Conservation (phyloP, 2,113 vertebrate genomes). For the Calidris pugnax region DNA sequence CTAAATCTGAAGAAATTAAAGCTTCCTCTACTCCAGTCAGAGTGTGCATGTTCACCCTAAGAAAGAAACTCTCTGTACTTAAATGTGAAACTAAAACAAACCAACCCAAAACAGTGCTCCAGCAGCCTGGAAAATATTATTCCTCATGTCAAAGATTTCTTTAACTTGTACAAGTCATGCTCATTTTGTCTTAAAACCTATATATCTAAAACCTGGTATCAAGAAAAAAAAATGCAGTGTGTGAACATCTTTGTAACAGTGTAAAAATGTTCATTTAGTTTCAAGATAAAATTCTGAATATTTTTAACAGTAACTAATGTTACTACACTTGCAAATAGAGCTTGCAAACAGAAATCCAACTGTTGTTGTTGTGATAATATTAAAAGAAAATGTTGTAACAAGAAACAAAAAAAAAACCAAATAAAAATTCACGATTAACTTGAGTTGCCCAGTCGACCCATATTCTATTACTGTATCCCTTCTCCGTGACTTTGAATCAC, state of each 20-base stretch:
- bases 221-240: not conserved
- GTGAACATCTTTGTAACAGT: accelerated
- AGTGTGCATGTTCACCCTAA: not conserved
- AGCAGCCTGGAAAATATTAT: not conserved
- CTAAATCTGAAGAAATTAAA: not conserved
- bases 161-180: not conserved
- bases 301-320: not conserved
- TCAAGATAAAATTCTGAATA: not conserved
- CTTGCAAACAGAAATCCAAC: not conserved
- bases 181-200: not conserved
- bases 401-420: not conserved
- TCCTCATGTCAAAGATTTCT: not conserved
- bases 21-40: not conserved
- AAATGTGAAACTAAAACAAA: not conserved
- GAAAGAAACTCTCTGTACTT: not conserved
- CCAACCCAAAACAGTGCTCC: not conserved
- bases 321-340: not conserved
- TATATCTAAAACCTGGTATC: not conserved
- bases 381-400: no score
- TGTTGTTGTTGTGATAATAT: no score
- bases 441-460: not conserved
- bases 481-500: not conserved
- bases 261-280: not conserved
- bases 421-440: not conserved
- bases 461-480: not conserved